Evolutionary conservation across 2,888 invertebrate species (phyloP).

Genomic region (Lithophane semibrunnea): DNA sequence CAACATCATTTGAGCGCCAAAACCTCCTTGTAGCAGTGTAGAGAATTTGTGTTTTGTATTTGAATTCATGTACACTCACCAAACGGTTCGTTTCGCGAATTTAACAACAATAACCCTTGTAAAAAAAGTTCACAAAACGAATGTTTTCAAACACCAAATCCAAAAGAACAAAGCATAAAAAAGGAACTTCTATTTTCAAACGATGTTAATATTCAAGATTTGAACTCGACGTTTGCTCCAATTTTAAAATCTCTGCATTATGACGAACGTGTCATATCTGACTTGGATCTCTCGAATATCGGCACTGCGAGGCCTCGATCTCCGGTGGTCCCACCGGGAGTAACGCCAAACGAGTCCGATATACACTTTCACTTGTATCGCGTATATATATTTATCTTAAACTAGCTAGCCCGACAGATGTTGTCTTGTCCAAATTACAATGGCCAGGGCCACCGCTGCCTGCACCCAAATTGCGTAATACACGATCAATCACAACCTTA

Average conservation of each 20-base stretch:
- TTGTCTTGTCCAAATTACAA: no score
- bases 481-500: no score
- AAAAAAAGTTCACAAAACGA: neutral
- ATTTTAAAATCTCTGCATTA: conserved; percentile 42
- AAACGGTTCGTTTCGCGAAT: neutral
- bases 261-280: conserved; percentile 45
- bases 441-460: no score
- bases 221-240: conserved; percentile 2
- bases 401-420: no score
- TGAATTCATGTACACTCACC: neutral
- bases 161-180: neutral
- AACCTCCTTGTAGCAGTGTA: neutral
- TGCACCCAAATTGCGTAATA: no score
- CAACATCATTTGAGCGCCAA: neutral
- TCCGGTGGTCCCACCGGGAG: neutral
- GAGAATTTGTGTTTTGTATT: neutral
- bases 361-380: conserved; percentile 68
- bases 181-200: neutral
- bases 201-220: neutral
- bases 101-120: no score
- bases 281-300: conserved; percentile 30
- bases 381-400: conserved; percentile 1
- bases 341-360: conserved; percentile 13
- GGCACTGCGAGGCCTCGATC: conserved; percentile 17
- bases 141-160: neutral